Conservation (phyloP, 2,888 invertebrate species). For the Vannuccia rotundouncinata region DNA sequence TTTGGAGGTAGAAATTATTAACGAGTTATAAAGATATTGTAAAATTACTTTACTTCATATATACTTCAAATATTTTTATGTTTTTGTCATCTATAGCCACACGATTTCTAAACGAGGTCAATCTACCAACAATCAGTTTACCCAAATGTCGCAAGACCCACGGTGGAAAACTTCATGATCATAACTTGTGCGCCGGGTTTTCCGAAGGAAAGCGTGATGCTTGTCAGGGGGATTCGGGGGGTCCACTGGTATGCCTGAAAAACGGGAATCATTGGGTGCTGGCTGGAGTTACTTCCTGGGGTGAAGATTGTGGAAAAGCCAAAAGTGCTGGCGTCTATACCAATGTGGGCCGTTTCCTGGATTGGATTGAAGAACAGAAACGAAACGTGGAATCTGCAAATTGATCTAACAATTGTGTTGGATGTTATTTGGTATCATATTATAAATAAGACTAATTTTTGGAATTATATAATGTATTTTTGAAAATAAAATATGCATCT, state of each 20-base stretch:
- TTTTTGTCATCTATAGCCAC: too few relatives aligned
- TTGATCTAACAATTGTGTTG: too few relatives aligned
- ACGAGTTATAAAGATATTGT: too few relatives aligned
- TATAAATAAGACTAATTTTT: too few relatives aligned
- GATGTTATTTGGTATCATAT: too few relatives aligned
- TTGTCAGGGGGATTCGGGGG: background rate
- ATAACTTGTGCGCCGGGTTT: conserved; percentile 9
- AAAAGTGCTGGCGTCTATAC: background rate
- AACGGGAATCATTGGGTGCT: background rate
- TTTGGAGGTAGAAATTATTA: too few relatives aligned
- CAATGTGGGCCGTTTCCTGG: background rate
- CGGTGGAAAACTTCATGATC: background rate
- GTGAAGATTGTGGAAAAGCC: background rate
- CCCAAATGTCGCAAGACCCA: background rate
- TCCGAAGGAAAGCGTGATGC: background rate
- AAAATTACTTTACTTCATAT: too few relatives aligned
- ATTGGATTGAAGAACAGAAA: background rate
- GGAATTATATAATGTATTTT: too few relatives aligned
- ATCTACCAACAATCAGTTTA: background rate
- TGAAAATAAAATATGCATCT: too few relatives aligned
- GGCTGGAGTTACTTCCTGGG: background rate
- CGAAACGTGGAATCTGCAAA: too few relatives aligned
- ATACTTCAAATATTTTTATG: too few relatives aligned
- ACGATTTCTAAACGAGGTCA: background rate
- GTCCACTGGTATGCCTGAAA: background rate